Evolutionary conservation across 2,888 invertebrate genomes (phyloP).

Genomic region (Drosophila nr. fundita): DNA sequence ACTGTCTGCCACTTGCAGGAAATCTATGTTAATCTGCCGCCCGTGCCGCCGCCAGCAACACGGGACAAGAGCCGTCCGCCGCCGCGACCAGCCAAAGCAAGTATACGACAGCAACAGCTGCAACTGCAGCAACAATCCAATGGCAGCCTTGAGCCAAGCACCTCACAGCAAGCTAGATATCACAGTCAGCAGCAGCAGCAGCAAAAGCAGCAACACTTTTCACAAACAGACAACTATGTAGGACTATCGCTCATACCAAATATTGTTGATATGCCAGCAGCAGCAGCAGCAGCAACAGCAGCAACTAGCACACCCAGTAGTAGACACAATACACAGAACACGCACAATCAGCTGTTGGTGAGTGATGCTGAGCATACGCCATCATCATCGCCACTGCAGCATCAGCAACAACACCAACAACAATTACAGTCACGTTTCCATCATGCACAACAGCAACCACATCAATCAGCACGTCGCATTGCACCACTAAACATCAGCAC

Average conservation of each 20-base stretch:
- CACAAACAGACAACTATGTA: conserved; percentile 82
- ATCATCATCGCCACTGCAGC: conserved; percentile 51
- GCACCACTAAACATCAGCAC: conserved; percentile 61
- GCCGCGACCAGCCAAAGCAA: conserved; percentile 82
- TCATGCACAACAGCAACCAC: conserved; percentile 57
- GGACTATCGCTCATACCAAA: conserved; percentile 79
- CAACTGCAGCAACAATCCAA: conserved; percentile 47
- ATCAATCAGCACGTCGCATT: conserved; percentile 70
- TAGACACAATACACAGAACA: conserved; percentile 53
- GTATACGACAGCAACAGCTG: conserved; percentile 65
- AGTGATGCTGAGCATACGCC: conserved; percentile 69
- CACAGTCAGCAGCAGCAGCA: conserved; percentile 63
- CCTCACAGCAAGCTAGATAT: conserved; percentile 76
- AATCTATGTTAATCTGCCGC: conserved; percentile 83
- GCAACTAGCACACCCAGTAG: conserved; percentile 60
- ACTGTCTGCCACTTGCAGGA: conserved; percentile 61
- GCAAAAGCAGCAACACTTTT: conserved; percentile 79
- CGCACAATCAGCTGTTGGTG: conserved; percentile 76
- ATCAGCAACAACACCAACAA: conserved; percentile 45
- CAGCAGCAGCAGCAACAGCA: conserved; percentile 30
- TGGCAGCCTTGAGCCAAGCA: conserved; percentile 66
- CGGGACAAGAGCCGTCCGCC: conserved; percentile 76
- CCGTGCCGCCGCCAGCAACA: conserved; percentile 74
- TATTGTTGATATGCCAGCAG: conserved; percentile 67
- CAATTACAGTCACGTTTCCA: conserved; percentile 65